These are phyloP conservation scores for cattle (Bos taurus) DNA, from an alignment of 2,113 vertebrate genomes.

Conservation along the genomic window ARS-UCD2.0 NC_037335.1:27787501-27788000, in stretches of 20 bases:
- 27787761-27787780: neutral
- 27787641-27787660: neutral
- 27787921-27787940: neutral
- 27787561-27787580: neutral
- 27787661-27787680: accelerated
- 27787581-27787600: neutral
- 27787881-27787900: neutral
- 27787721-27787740: neutral
- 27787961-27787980: neutral
- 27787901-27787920: neutral
- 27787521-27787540: neutral
- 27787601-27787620: neutral
- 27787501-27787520: neutral
- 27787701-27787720: neutral
- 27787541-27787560: neutral
- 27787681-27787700: neutral
- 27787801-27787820: neutral
- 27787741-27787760: neutral
- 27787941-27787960: neutral
- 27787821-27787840: neutral
- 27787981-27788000: neutral
- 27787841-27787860: neutral
- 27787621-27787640: neutral
- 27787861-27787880: neutral
- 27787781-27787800: neutral